A percentile compares a stretch with the other conserved stretches of the same genome.
Evolutionary conservation across 2,888 invertebrate genomes (phyloP).

Genomic region (Brachylomia viminalis): DNA sequence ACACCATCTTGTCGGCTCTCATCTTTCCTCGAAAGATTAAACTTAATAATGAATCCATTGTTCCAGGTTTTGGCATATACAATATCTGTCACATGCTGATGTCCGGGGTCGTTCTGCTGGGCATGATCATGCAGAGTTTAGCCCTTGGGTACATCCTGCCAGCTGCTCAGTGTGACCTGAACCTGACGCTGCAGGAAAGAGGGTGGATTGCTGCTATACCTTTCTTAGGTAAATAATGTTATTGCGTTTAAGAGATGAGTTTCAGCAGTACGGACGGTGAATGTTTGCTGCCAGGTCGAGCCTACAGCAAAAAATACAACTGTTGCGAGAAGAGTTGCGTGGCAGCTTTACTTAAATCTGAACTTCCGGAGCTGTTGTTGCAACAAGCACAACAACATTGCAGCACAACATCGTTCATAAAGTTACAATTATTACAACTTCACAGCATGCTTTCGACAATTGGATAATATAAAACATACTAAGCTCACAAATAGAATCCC

Average conservation of each 20-base stretch:
- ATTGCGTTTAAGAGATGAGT: background rate
- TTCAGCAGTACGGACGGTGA: background rate
- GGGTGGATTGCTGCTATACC: conserved; percentile 92
- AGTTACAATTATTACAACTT: background rate
- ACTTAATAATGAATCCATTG: background rate
- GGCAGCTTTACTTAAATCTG: background rate
- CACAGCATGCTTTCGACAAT: background rate
- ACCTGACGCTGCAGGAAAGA: conserved; percentile 91
- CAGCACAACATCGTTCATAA: background rate
- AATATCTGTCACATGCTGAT: conserved; percentile 91
- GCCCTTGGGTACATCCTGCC: conserved; percentile 92
- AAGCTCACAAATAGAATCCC: background rate
- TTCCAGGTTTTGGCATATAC: conserved; percentile 91
- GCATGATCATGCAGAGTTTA: conserved; percentile 92
- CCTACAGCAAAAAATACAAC: too few relatives aligned
- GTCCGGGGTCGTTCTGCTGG: conserved; percentile 92
- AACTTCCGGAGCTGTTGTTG: background rate
- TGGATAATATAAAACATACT: background rate
- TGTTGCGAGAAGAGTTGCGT: background rate
- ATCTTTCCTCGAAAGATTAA: background rate
- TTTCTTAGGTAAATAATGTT: conserved; percentile 89
- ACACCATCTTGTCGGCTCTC: background rate
- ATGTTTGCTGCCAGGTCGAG: too few relatives aligned
- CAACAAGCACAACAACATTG: background rate
- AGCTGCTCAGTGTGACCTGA: conserved; percentile 92